Evolutionary conservation across 1,140 invertebrate genomes (phyloP).

Genomic region (Drosophila hydei): DNA sequence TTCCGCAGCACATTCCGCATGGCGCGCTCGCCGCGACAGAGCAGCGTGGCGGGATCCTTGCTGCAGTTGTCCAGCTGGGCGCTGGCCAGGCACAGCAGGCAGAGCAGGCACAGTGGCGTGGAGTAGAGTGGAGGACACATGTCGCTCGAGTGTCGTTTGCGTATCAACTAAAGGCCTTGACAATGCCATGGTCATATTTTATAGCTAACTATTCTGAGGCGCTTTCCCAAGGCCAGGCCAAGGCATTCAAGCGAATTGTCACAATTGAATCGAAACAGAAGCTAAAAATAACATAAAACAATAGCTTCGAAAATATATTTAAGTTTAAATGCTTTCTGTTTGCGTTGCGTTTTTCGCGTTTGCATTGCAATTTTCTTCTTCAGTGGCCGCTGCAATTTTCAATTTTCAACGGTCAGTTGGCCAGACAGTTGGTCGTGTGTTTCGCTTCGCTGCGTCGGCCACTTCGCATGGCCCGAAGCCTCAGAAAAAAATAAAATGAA

Average conservation of each 20-base stretch:
- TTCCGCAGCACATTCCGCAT: constrained; percentile 71
- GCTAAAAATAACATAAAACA: constrained; percentile 52
- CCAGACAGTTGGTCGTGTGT: constrained; percentile 57
- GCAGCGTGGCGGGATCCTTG: constrained; percentile 51
- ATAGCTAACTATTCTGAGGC: constrained; percentile 56
- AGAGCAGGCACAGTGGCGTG: constrained; percentile 33
- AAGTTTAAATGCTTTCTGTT: constrained; percentile 62
- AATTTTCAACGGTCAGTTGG: constrained; percentile 83
- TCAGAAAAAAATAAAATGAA: not conserved
- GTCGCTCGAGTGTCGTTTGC: constrained; percentile 55
- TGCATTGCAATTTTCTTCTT: constrained; percentile 81
- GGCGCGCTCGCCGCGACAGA: constrained; percentile 75
- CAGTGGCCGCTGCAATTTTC: constrained; percentile 81
- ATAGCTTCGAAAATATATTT: constrained; percentile 41
- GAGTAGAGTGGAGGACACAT: constrained; percentile 47
- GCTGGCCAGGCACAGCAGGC: constrained; percentile 48
- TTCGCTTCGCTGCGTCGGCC: constrained; percentile 52
- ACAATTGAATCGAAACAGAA: constrained; percentile 49
- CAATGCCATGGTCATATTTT: constrained; percentile 72
- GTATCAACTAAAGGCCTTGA: constrained; percentile 78
- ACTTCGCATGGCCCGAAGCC: not conserved
- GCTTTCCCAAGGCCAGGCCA: constrained; percentile 67
- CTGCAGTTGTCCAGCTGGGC: constrained; percentile 59
- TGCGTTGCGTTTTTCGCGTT: constrained; percentile 43
- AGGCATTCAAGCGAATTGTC: constrained; percentile 69